Conservation (phyloP, 2,797 vertebrate genomes). For the Garrulus glandarius region DNA sequence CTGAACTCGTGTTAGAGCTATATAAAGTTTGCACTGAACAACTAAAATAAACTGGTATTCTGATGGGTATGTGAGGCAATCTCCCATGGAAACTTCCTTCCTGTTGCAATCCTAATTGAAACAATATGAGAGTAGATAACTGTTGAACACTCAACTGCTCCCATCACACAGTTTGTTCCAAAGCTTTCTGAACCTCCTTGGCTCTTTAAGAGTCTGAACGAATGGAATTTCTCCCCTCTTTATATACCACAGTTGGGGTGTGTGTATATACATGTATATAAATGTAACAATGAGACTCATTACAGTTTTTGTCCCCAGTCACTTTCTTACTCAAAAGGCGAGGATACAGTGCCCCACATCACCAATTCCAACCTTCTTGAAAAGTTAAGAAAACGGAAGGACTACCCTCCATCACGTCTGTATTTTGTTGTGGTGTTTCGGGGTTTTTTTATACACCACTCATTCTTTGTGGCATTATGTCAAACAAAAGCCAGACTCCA, state of each 20-base stretch:
- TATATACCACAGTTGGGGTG: fast-evolving
- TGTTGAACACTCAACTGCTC: background rate
- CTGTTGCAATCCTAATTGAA: background rate
- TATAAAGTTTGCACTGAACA: background rate
- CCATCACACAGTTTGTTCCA: background rate
- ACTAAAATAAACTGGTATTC: background rate
- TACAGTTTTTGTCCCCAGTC: background rate
- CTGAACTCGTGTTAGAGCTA: background rate
- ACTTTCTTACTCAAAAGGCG: background rate
- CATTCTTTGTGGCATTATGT: background rate
- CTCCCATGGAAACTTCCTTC: background rate
- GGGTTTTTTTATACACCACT: fast-evolving
- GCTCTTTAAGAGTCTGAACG: background rate
- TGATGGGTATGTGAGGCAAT: background rate
- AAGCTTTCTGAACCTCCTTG: background rate
- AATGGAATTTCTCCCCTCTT: background rate
- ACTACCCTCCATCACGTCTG: background rate
- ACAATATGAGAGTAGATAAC: background rate
- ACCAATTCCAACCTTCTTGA: background rate
- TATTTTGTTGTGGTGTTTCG: background rate
- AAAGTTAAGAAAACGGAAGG: background rate
- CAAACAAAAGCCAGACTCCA: background rate
- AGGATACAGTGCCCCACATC: background rate
- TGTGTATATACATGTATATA: fast-evolving
- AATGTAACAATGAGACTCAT: background rate